Evolutionary conservation across 1,140 invertebrate species (phyloP), one percentile per base, ranked within the genome.

Genomic region (Ostrea denselamellosa): DNA sequence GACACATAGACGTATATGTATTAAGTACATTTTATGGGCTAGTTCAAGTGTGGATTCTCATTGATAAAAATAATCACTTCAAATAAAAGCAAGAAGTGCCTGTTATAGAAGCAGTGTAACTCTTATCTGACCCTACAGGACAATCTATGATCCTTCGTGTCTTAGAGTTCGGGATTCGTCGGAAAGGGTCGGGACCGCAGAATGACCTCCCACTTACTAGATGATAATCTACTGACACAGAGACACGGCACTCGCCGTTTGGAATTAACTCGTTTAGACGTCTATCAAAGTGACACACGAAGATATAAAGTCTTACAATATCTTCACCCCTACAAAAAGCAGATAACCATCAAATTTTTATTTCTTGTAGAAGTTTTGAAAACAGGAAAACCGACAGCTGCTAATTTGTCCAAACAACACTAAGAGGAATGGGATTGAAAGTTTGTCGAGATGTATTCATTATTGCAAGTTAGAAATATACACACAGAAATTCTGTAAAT

Each of bases 391-490:
- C 22, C 25, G 68, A 77, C 68, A 25, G 68, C 68, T 25, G 68
- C 68, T 77, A 77, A 77, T 77, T 77, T 77, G 68, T 62, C 56
- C 28, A 77, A 77, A 77, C 68, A 77, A 77, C 68, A 34, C 68
- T 77, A 28, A 77, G 68, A 77, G 25, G 25, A 68, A 34, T 34
- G 68, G 68, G 68, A 77, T 77, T 77, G 68, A 77, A 25, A 28
- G 68, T 77, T 77, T 77, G 68, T 77, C 68, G 25, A 77, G 68
- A 77, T 77, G 10, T 34, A 22, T 77, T 77, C 68, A 77, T 77
- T 77, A 77, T 77, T 77, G 68, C 68, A 77, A 77, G 68, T 77
- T 77, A 77, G 68, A 77, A 77, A 77, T 77, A 77, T 77, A 77
- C 28, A 77, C 68, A 77, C 12, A 34, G 68, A 77, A 77, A 77